Evolutionary conservation across 2,113 vertebrate genomes (phyloP), one percentile per base, ranked within the genome.

Genomic region (Psephotus haematonotus): DNA sequence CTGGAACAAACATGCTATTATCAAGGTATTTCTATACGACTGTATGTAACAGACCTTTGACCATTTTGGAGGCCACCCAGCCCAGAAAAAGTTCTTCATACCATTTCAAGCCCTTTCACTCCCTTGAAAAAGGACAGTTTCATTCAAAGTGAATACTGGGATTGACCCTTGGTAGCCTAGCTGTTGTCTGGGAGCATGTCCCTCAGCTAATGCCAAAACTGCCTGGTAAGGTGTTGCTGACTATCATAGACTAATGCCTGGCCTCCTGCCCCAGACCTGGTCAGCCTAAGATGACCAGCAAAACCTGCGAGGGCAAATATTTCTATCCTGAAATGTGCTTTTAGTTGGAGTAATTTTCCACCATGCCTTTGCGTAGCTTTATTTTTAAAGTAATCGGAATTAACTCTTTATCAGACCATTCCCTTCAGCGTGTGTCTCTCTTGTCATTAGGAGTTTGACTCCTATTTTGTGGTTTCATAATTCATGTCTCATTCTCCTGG

Each of bases 101-200:
- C 11, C 24, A 9, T 31, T 68, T 37, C 31, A 82, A 82, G 44
- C 3, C 24, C 28, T 91, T 55, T 68, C 9, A 4, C 3, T 25
- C 41, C 23, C 31, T 82, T 59, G 46, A 12, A 79, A 82, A 23
- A 53, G 29, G 28, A 31, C 14, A 22, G 19, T 44, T 72, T 39
- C 18, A 27, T 20, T 16, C 20, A 37, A 60, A 76, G 29, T 13
- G 17, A 90, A 17, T 57, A 44, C 0, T 28, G 3, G 52, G 47
- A n/a, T 46, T 27, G 19, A 17, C 12, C 5, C 46, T 81, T 50
- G 16, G 11, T 13, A 13, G 2, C 13, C 27, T 50, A 41, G 33
- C 20, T 3, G 1, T 37, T 15, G 14, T 7, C 2, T 7, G 16
- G 29, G 33, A 69, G 4, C 1, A 1, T 57, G 16, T 22, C 9